Evolutionary conservation across 2,113 vertebrate genomes (phyloP).

Genomic region (Ciconia maguari): DNA sequence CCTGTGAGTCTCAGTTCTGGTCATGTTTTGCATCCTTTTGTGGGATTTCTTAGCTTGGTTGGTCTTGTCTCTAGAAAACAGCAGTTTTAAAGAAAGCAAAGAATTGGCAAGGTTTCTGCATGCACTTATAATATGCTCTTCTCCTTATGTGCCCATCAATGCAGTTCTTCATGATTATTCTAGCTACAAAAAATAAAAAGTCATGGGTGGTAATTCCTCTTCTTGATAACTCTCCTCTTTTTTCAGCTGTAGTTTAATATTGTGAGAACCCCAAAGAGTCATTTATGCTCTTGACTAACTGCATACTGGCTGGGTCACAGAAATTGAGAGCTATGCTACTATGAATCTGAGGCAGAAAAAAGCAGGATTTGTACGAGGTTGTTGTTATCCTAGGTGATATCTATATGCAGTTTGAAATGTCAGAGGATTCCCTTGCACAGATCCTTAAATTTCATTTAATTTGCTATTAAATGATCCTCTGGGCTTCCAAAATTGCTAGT

Average conservation of each 20-base stretch:
- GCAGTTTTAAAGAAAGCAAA: background rate
- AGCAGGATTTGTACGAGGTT: background rate
- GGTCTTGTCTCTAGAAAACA: background rate
- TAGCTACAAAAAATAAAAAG: background rate
- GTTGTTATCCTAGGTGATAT: background rate
- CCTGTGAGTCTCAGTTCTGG: background rate
- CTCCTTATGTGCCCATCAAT: background rate
- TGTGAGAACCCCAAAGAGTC: background rate
- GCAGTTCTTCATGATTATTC: background rate
- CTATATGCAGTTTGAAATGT: background rate
- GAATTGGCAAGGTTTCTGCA: background rate
- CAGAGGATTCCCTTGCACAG: background rate
- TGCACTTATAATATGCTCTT: background rate
- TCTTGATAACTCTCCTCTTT: background rate
- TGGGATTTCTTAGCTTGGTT: background rate
- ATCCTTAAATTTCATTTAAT: background rate
- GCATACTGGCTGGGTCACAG: rapidly evolving
- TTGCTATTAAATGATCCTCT: background rate
- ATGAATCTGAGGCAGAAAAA: background rate
- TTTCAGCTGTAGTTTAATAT: background rate
- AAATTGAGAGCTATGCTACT: background rate
- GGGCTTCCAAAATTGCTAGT: background rate
- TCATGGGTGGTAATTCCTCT: background rate
- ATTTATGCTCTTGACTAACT: background rate
- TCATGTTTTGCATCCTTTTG: background rate